phyloP scores from a whole-genome alignment of 2,113 vertebrate species.

The Chloebia gouldiae region DNA sequence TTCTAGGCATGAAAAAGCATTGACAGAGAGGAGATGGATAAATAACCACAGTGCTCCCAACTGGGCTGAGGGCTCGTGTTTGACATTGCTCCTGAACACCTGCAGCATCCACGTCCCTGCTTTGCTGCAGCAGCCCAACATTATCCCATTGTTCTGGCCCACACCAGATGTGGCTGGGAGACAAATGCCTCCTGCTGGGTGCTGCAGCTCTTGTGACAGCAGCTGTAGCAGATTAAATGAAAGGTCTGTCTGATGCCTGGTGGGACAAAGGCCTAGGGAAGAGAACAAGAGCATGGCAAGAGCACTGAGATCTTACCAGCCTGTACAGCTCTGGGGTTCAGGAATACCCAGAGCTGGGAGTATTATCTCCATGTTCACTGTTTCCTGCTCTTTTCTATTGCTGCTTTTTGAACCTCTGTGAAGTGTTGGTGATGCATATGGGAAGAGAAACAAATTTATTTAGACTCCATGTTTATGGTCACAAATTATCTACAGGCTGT shows the following conservation, averaged over 20 bases:
- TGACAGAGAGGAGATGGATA: not conserved
- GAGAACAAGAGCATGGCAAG: not conserved
- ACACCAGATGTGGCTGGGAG: not conserved
- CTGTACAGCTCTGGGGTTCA: not conserved
- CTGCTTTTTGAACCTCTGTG: not conserved
- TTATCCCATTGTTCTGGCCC: not conserved
- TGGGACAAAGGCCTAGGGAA: not conserved
- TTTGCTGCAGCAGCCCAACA: not conserved
- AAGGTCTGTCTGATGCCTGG: not conserved
- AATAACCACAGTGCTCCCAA: not conserved
- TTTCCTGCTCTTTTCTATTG: not conserved
- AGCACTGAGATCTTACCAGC: not conserved
- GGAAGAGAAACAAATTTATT: not conserved
- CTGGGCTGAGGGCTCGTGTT: fast-evolving
- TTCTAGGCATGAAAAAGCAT: not conserved
- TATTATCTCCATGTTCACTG: not conserved
- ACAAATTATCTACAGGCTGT: not conserved
- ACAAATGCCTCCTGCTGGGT: not conserved
- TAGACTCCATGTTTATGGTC: not conserved
- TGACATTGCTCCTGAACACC: not conserved
- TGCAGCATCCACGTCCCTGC: not conserved
- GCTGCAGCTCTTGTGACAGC: not conserved
- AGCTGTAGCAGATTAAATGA: not conserved
- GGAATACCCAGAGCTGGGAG: not conserved
- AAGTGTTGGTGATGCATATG: not conserved